Evolutionary conservation across 1,140 invertebrate species (phyloP).

Genomic region (Melipona quadrifasciata): DNA sequence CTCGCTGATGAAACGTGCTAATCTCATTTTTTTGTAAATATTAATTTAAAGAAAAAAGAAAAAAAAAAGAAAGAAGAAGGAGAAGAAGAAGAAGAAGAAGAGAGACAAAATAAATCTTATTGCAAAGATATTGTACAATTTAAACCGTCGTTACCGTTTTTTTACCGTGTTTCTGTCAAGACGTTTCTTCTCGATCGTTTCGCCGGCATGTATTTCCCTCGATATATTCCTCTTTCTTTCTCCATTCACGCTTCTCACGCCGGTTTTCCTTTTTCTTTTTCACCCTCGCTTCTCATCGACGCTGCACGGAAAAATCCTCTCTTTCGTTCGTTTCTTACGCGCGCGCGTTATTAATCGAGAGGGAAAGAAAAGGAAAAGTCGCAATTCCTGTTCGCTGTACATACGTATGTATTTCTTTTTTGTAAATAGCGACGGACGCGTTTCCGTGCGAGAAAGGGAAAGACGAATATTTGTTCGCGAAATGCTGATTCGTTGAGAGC

Average conservation of each 20-base stretch:
- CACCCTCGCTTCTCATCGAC: background rate
- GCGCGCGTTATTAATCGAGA: background rate
- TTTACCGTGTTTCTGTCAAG: slow-evolving; percentile 28
- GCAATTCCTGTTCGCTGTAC: background rate
- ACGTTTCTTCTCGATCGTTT: background rate
- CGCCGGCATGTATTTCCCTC: background rate
- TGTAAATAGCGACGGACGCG: background rate
- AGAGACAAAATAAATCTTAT: slow-evolving; percentile 71
- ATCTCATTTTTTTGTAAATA: slow-evolving; percentile 77
- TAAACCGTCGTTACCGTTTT: slow-evolving; percentile 46
- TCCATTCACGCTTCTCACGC: no score
- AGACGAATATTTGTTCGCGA: background rate
- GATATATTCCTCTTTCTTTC: background rate
- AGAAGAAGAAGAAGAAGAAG: no score
- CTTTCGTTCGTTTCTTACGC: background rate
- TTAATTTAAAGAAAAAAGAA: slow-evolving; percentile 67
- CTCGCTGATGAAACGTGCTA: slow-evolving; percentile 68
- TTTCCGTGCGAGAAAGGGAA: background rate
- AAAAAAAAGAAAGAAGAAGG: no score
- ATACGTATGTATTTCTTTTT: background rate
- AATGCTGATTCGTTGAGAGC: background rate
- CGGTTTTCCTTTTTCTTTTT: background rate
- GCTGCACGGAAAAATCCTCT: background rate
- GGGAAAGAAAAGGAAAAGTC: background rate
- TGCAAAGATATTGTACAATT: slow-evolving; percentile 76